Percentiles rank a stretch among this genome's conserved stretches.
These are phyloP conservation scores for Ennomos fuscantarius DNA, from an alignment of 2,888 invertebrate genomes.

Conservation along the genomic window DNA sequence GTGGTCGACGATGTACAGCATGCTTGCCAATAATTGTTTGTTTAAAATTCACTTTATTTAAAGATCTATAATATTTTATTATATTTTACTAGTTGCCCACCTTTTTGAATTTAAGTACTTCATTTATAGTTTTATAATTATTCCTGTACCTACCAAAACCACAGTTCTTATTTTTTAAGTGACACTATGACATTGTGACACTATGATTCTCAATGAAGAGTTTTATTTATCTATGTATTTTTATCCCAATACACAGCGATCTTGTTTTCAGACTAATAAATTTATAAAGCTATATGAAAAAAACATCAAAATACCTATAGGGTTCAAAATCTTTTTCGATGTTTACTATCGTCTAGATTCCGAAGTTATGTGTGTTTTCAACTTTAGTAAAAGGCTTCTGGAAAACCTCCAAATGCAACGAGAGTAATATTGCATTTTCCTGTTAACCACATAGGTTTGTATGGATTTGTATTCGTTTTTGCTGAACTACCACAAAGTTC, in stretches of 20 bases:
- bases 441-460: slow-evolving; percentile 17
- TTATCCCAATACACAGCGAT: no score
- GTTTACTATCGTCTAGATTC: slow-evolving; percentile 25
- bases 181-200: no score
- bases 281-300: slow-evolving; percentile 30
- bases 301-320: no score
- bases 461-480: slow-evolving; percentile 30
- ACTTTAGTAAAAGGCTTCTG: slow-evolving; percentile 39
- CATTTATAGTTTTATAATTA: no score
- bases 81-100: no score
- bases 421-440: slow-evolving; percentile 37
- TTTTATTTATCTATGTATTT: no score
- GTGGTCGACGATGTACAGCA: no score
- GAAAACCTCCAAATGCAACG: slow-evolving; percentile 45
- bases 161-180: slow-evolving; percentile 21
- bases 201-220: no score
- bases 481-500: slow-evolving; percentile 9
- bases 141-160: not conserved
- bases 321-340: slow-evolving; percentile 30
- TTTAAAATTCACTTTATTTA: no score
- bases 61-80: no score
- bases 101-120: no score
- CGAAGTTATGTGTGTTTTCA: slow-evolving; percentile 42
- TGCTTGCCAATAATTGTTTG: no score
- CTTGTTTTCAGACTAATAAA: slow-evolving; percentile 43